Conservation (phyloP, 2,888 invertebrate species). For the Orchestes rusci region DNA sequence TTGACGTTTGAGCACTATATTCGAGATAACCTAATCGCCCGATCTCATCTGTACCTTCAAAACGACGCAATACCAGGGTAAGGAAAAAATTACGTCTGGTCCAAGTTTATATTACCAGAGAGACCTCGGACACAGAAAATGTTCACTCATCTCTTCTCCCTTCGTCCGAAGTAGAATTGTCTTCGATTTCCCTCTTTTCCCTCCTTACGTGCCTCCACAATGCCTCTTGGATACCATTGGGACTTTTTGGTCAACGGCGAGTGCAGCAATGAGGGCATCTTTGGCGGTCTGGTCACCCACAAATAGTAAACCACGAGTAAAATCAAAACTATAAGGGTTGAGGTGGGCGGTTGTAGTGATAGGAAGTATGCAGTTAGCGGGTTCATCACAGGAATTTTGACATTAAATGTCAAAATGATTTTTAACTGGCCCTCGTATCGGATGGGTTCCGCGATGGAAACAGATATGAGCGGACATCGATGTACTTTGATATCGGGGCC, state of each 20-base stretch:
- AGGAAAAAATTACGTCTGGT: not conserved
- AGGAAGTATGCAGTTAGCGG: too few species aligned
- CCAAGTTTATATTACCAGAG: not conserved
- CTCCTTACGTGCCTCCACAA: too few species aligned
- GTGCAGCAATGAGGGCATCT: too few species aligned
- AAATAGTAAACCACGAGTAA: too few species aligned
- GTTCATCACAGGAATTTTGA: too few species aligned
- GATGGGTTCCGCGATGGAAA: conserved; percentile 12
- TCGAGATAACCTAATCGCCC: conserved; percentile 30
- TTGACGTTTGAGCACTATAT: conserved; percentile 33
- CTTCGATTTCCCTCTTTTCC: too few species aligned
- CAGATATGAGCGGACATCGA: too few species aligned
- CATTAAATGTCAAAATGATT: not conserved
- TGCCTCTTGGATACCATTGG: too few species aligned
- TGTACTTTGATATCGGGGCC: conserved; percentile 21
- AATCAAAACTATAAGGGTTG: too few species aligned
- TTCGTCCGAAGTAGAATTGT: not conserved
- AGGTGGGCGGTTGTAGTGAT: too few species aligned
- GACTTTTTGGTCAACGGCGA: too few species aligned
- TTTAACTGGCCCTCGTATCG: conserved; percentile 16
- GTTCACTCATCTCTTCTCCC: not conserved
- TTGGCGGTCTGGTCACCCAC: too few species aligned
- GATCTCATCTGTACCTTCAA: conserved; percentile 3
- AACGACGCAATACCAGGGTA: conserved; percentile 8
- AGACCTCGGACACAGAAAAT: not conserved